Evolutionary conservation across 2,113 vertebrate genomes (phyloP), one percentile per base, ranked within the genome.

Genomic region (Monarcha castaneiventris): DNA sequence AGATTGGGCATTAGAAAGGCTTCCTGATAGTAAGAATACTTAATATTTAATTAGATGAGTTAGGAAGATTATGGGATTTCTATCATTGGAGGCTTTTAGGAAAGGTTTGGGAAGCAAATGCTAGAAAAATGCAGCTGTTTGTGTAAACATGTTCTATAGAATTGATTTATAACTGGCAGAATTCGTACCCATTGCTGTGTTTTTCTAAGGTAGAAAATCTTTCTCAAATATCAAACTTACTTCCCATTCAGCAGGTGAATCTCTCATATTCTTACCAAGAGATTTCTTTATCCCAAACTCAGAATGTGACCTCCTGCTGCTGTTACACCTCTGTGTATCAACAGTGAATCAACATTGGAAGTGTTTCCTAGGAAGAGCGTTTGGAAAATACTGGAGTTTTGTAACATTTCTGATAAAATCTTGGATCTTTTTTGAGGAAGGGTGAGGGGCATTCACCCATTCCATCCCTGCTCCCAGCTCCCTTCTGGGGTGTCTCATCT

Each of bases 401-500:
- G 51, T 32, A 7, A 5, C 64, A 22, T 19, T 86, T n/a, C 19
- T 88, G 18, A 12, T 44, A 12, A 91, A 89, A 87, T 83, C 58
- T 41, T 35, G 52, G 32, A 4, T 93, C 52, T 73, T 61, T 66
- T 78, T 44, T 37, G 55, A 82, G 37, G 59, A 37, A 8, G 18
- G 48, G 2, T 12, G 21, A 61, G 39, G 43, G 19, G 5, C 3
- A 27, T 44, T 27, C 8, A 29, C 3, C 72, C 48, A 16, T 27
- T 6, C 56, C 30, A 0, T 4, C 48, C 43, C 32, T 83, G 52
- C 33, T 83, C 33, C 52, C 30, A 52, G 14, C 51, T 96, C 80
- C 84, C 64, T 59, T 95, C 87, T 85, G 68, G 68, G 26, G 32
- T 84, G 76, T 87, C 96, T 81, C 54, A 55, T 67, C 68, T 93